phyloP scores from a whole-genome alignment of 1,140 invertebrate species.

The Polypedilum vanderplanki region DNA sequence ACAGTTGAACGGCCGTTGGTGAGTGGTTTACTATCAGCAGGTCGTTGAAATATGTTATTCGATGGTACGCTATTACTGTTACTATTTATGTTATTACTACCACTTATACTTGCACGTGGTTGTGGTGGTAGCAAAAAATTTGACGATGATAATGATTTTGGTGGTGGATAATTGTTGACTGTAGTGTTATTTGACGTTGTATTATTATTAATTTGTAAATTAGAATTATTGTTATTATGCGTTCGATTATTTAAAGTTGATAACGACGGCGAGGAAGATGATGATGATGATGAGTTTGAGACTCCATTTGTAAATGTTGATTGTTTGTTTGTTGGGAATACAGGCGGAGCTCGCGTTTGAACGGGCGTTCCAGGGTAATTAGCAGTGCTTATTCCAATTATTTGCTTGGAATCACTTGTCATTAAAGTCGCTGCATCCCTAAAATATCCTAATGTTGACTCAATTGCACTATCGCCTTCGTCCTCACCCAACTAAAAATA shows the following conservation, averaged over 20 bases:
- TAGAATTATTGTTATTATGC: background rate
- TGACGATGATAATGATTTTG: background rate
- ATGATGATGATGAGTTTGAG: conserved; percentile 37
- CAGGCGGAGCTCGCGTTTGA: conserved; percentile 30
- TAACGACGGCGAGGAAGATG: conserved; percentile 37
- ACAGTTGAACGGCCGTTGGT: background rate
- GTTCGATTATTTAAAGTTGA: conserved; percentile 30
- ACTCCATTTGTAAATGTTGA: conserved; percentile 20
- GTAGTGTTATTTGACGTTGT: background rate
- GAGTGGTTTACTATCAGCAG: background rate
- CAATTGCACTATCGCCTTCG: conserved; percentile 40
- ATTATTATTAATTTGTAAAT: background rate
- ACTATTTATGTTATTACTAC: background rate
- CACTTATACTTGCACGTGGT: background rate
- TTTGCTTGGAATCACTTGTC: conserved; percentile 31
- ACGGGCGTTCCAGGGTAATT: conserved; percentile 32
- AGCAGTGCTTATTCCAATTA: conserved; percentile 35
- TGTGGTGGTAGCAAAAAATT: background rate
- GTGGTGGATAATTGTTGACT: background rate
- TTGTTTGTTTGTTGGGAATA: conserved; percentile 8
- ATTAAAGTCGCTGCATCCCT: conserved; percentile 37
- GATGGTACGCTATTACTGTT: background rate
- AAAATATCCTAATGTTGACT: conserved; percentile 40
- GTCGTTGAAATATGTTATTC: background rate
- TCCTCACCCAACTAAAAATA: conserved; percentile 33